Evolutionary conservation across 1,140 invertebrate genomes (phyloP).

Genomic region (Bradysia coprophila): DNA sequence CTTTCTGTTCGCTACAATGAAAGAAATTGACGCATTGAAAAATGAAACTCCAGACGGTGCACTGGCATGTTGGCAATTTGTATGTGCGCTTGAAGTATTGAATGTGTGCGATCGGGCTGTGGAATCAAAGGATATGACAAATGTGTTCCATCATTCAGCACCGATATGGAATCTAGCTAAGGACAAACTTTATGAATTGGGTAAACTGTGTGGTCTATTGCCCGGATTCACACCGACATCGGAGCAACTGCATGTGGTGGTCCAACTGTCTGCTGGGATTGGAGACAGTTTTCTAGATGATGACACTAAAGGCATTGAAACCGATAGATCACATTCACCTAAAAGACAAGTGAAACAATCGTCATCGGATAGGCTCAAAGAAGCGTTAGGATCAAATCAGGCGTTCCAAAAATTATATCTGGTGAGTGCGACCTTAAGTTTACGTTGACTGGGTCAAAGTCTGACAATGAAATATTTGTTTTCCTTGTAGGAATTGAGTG

Average conservation of each 20-base stretch:
- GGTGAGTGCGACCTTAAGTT: not conserved
- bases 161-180: conserved; percentile 81
- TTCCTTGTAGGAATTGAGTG: conserved; percentile 71
- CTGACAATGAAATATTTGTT: too few relatives aligned
- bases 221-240: conserved; percentile 67
- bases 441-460: too few relatives aligned
- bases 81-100: conserved; percentile 78
- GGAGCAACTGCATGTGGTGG: conserved; percentile 75
- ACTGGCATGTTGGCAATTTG: conserved; percentile 80
- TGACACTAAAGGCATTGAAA: not conserved
- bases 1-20: conserved; percentile 19
- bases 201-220: conserved; percentile 79
- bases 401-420: conserved; percentile 81
- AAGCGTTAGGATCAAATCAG: conserved; percentile 76
- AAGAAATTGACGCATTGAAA: conserved; percentile 19
- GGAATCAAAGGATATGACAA: conserved; percentile 38
- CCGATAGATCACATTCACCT: conserved; percentile 14
- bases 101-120: conserved; percentile 54
- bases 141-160: conserved; percentile 74
- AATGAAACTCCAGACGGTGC: conserved; percentile 52
- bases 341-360: conserved; percentile 25
- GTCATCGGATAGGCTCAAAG: conserved; percentile 71
- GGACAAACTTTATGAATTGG: conserved; percentile 76
- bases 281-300: conserved; percentile 35
- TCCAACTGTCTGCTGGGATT: conserved; percentile 79